phyloP scores from a whole-genome alignment of 2,797 vertebrate species.

The Nannoperca obscura region DNA sequence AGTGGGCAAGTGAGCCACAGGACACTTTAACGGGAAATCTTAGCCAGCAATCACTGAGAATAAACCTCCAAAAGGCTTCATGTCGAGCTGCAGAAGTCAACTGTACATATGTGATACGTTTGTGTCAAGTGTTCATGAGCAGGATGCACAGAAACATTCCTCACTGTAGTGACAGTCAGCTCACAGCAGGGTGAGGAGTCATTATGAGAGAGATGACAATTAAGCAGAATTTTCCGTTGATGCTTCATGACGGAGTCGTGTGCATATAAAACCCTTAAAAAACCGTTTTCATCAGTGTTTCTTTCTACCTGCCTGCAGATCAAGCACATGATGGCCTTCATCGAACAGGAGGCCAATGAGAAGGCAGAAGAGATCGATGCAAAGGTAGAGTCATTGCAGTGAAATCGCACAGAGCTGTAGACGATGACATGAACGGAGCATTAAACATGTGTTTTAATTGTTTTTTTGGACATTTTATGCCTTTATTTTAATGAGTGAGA shows the following conservation, averaged over 20 bases:
- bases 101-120: background rate
- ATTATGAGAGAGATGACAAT: background rate
- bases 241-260: background rate
- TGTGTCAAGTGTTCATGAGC: background rate
- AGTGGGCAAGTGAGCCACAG: slow-evolving; percentile 39
- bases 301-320: slow-evolving; percentile 84
- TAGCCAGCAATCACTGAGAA: slow-evolving; percentile 26
- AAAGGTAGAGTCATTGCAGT: slow-evolving; percentile 86
- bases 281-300: background rate
- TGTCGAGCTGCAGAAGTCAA: background rate
- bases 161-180: slow-evolving; percentile 19
- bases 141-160: slow-evolving; percentile 43
- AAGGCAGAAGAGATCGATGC: slow-evolving; percentile 99
- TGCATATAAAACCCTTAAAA: background rate
- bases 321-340: slow-evolving; percentile 99
- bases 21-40: slow-evolving; percentile 23
- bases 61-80: background rate
- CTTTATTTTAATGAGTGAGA: background rate
- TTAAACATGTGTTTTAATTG: background rate
- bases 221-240: background rate
- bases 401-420: background rate
- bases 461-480: background rate
- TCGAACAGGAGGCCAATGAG: slow-evolving; percentile 98
- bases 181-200: slow-evolving; percentile 35
- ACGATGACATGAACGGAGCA: background rate